These are phyloP conservation scores for Brassicogethes aeneus DNA, from an alignment of 2,888 invertebrate genomes.

Conservation along the genomic window DNA sequence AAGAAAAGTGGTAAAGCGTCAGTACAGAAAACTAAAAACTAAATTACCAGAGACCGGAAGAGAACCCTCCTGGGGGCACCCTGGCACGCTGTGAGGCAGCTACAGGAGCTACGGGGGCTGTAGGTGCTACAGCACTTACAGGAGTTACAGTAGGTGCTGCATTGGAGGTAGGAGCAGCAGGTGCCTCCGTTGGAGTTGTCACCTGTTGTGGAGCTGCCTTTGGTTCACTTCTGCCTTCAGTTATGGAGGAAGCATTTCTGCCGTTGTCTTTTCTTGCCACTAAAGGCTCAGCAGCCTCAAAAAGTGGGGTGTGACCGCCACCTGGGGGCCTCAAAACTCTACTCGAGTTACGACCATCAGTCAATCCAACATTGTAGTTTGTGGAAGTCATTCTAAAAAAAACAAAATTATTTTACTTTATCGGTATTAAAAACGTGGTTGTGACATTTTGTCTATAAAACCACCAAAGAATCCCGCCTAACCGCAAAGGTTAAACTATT, in stretches of 20 bases:
- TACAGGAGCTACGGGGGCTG: constrained; percentile 1
- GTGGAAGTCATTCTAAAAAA: constrained; percentile 34
- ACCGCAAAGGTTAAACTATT: too few species aligned
- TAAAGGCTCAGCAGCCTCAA: constrained; percentile 24
- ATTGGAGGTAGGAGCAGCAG: neutral
- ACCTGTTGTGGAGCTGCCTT: neutral
- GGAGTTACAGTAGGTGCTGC: too few species aligned
- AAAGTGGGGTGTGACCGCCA: constrained; percentile 42
- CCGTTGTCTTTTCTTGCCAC: constrained; percentile 21
- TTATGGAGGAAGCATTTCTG: constrained; percentile 30
- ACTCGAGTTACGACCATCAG: constrained; percentile 30
- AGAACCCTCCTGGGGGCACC: constrained; percentile 16
- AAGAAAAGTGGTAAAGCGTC: too few species aligned
- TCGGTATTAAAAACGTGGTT: too few species aligned
- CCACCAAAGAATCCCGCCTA: too few species aligned
- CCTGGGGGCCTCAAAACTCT: constrained; percentile 44
- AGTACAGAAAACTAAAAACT: too few species aligned
- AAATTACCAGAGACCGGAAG: constrained; percentile 29
- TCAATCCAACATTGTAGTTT: constrained; percentile 29
- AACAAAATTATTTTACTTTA: too few species aligned
- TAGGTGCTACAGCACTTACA: constrained; percentile 10
- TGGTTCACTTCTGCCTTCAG: constrained; percentile 25
- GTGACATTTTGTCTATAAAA: too few species aligned
- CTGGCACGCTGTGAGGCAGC: neutral
- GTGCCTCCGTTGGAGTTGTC: neutral